Base-by-base conservation (phyloP, 1,140 invertebrate genomes). In the Thaumatotibia leucotreta region DNA sequence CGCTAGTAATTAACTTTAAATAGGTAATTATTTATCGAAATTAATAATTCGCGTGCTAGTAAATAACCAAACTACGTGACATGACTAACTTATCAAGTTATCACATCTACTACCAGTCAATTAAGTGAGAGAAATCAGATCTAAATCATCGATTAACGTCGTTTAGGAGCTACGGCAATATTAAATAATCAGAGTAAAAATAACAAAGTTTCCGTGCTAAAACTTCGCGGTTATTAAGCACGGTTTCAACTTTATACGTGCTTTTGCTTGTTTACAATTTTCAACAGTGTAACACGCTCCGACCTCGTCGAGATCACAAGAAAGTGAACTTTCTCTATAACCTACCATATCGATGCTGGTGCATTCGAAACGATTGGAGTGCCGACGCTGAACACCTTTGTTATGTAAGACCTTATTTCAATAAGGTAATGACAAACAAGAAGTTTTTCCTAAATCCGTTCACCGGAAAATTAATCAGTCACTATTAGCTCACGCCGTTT, bases 301-400 rank as follows among this genome's bases (percentile, higher is more conserved):
- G 52, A 65, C 68, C 69, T 68, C 63, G 33, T 11, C 10, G 62
- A 65, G 67, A 62, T 64, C 70, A 65, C 65, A 74, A 64, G 76
- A 78, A 78, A 78, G 76, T 74, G 63, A 17, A 74, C 76, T 78
- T 78, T 78, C 76, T 76, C 71, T 50, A 31, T 33, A 63, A 63
- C 10, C 61, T 14, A 58, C 27, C 52, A 58, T 58, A 58, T 58
- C 52, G 52, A 27, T 29, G 52, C 20, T 58, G 52, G 24, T 58
- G 52, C 52, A 58, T 58, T 58, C n/a, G 11, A 27, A 58, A 58
- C 52, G 52, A 58, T 29, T 20, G 11, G 23, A 58, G 2, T 27
- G 20, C 27, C 24, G 23, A 5, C 27, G 52, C 14, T 27, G 8
- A 54, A 58, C 52, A 58, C 14, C 52, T 58, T n/a, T 11, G 9